Evolutionary conservation across 2,888 invertebrate species (phyloP).

Genomic region (Lysandra coridon): DNA sequence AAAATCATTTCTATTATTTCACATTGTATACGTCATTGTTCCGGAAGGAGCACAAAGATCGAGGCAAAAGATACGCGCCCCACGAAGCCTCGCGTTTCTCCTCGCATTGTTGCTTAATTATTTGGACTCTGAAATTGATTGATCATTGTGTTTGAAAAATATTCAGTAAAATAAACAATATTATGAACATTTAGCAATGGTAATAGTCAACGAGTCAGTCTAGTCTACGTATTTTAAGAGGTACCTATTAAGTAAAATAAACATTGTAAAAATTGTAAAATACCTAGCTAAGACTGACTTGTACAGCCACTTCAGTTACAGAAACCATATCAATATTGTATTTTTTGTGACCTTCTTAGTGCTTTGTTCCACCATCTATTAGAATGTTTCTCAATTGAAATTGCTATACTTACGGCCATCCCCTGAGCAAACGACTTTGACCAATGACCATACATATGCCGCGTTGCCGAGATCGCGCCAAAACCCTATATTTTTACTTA

Average conservation of each 20-base stretch:
- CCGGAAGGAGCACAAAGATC: slow-evolving; percentile 21
- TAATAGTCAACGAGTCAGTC: not conserved
- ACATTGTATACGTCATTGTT: slow-evolving; percentile 30
- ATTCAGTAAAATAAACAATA: not conserved
- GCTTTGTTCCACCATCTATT: no score
- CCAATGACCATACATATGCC: no score
- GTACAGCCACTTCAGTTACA: no score
- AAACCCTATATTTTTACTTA: no score
- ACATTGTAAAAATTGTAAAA: not conserved
- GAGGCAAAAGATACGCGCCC: slow-evolving; percentile 19
- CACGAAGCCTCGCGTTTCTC: slow-evolving; percentile 25
- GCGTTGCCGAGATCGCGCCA: no score
- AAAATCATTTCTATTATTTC: slow-evolving; percentile 31
- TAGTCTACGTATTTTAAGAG: not conserved
- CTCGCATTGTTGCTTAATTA: slow-evolving; percentile 18
- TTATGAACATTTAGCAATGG: not conserved
- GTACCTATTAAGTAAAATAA: not conserved
- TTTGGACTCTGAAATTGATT: slow-evolving; percentile 20
- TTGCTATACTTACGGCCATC: no score
- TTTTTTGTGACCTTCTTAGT: no score
- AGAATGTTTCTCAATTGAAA: no score
- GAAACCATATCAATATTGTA: no score
- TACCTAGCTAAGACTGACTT: no score
- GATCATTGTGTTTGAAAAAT: not conserved
- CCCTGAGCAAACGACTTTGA: no score